Evolutionary conservation across 37 sponge, comb jelly and placozoan genomes (phyloP), one percentile per base, ranked within the genome.

Genomic region (Tethya wilhelma): DNA sequence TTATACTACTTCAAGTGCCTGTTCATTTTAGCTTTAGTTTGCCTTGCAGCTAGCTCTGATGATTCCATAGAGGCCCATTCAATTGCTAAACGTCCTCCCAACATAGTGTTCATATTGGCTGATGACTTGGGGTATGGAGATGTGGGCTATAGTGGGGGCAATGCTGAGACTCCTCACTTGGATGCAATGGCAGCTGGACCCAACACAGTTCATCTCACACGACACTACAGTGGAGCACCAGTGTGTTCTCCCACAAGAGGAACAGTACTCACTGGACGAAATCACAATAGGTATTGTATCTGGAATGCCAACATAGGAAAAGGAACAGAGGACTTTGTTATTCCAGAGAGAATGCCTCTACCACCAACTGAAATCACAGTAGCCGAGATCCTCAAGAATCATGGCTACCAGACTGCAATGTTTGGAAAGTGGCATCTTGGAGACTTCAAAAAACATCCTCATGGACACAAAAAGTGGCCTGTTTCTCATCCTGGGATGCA

Each of bases 361-460:
- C n/a, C 89, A 2, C 40, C 66, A 1, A 66, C 72, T 22, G 89
- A 89, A 37, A 65, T 77, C 44, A 89, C 89, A 17, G 64, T 89
- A 30, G 73, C 84, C 2, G 84, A 89, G 29, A 59, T 82, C 46
- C 67, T 82, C 0, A 53, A 74, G 43, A 40, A 75, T 20, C 64
- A 56, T 29, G 83, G 83, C 0, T 89, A 89, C 62, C 30, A 45
- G 49, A 77, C 89, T 4, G 83, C 71, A 2, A 58, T 83, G 43
- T 89, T 89, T 71, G 89, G 89, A n/a, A 89, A 89, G 36, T 89
- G 89, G n/a, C n/a, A n/a, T n/a, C 80, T 84, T 17, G 85, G 90
- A 28, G 90, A 90, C 53, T 71, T 89, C 2, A 84, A 71, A 43
- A 26, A 37, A 22, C 67, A 79, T 2, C 19, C 58, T 20, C 66